Evolutionary conservation across 2,888 invertebrate genomes (phyloP).

Genomic region (Mactromeris polynyma): DNA sequence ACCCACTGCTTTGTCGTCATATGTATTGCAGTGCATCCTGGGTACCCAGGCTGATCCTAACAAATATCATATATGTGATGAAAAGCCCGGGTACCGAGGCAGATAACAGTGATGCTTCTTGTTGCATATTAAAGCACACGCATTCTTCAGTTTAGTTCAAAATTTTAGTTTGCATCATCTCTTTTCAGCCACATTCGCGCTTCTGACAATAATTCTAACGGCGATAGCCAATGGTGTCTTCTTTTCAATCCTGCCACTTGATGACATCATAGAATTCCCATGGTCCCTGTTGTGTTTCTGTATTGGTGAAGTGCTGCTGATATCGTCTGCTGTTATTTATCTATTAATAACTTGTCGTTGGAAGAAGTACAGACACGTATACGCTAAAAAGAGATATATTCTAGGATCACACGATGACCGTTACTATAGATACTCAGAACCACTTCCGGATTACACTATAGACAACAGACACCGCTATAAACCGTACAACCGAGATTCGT

Average conservation of each 20-base stretch:
- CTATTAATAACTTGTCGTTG: slow-evolving; percentile 42
- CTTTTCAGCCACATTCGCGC: slow-evolving; percentile 49
- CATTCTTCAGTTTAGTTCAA: too few relatives aligned
- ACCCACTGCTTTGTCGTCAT: too few relatives aligned
- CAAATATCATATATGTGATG: too few relatives aligned
- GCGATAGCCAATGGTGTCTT: slow-evolving; percentile 46
- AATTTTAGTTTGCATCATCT: not conserved
- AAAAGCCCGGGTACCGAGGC: too few relatives aligned
- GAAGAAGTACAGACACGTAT: slow-evolving; percentile 50
- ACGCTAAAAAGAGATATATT: slow-evolving; percentile 46
- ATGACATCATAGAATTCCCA: slow-evolving; percentile 60
- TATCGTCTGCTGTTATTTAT: slow-evolving; percentile 49
- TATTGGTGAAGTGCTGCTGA: slow-evolving; percentile 45
- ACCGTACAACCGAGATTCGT: slow-evolving; percentile 43
- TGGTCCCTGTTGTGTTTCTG: slow-evolving; percentile 59
- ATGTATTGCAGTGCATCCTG: too few relatives aligned
- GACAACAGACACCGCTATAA: slow-evolving; percentile 33
- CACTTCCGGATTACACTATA: slow-evolving; percentile 47
- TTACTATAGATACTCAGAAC: slow-evolving; percentile 34
- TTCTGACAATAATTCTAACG: slow-evolving; percentile 50
- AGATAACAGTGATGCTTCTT: too few relatives aligned
- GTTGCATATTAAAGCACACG: too few relatives aligned
- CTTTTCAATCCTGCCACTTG: slow-evolving; percentile 43
- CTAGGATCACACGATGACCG: not conserved
- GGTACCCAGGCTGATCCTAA: too few relatives aligned